Evolutionary conservation across 2,888 invertebrate genomes (phyloP).

Genomic region (Neoaliturus tenellus): DNA sequence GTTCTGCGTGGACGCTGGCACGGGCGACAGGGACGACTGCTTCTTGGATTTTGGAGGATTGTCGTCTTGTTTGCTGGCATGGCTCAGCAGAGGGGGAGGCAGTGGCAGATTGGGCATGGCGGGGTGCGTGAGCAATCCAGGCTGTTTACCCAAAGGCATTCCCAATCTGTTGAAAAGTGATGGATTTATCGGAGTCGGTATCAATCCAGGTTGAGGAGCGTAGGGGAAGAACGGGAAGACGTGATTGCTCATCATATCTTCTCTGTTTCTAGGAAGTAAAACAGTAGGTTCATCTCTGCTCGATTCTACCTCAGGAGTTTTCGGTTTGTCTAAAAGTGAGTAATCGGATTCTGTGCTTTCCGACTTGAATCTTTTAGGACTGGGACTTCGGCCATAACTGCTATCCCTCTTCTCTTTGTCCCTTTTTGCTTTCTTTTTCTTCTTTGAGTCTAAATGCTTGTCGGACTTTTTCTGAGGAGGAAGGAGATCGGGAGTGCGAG

Average conservation of each 20-base stretch:
- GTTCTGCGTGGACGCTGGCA: background rate
- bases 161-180: conserved; percentile 45
- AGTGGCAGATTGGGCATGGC: conserved; percentile 54
- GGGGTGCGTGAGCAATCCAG: conserved; percentile 72
- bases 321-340: conserved; percentile 79
- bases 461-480: conserved; percentile 73
- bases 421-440: conserved; percentile 77
- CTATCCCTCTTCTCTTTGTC: conserved; percentile 74
- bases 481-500: conserved; percentile 77
- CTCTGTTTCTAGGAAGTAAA: conserved; percentile 50
- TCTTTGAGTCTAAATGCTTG: conserved; percentile 71
- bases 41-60: conserved; percentile 47
- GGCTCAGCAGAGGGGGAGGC: conserved; percentile 58
- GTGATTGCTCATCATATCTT: conserved; percentile 66
- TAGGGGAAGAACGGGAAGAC: conserved; percentile 71
- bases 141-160: conserved; percentile 50
- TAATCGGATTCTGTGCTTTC: conserved; percentile 74
- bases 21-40: conserved; percentile 37
- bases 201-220: conserved; percentile 73
- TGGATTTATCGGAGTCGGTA: conserved; percentile 67
- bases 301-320: conserved; percentile 70
- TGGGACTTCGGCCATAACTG: conserved; percentile 67
- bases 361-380: conserved; percentile 57
- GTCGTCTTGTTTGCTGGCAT: conserved; percentile 19
- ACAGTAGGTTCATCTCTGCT: conserved; percentile 51